A percentile compares a stretch with the other conserved stretches of the same genome.
Evolutionary conservation across 1,140 invertebrate species (phyloP).

Genomic region (Neodiprion pinetum): DNA sequence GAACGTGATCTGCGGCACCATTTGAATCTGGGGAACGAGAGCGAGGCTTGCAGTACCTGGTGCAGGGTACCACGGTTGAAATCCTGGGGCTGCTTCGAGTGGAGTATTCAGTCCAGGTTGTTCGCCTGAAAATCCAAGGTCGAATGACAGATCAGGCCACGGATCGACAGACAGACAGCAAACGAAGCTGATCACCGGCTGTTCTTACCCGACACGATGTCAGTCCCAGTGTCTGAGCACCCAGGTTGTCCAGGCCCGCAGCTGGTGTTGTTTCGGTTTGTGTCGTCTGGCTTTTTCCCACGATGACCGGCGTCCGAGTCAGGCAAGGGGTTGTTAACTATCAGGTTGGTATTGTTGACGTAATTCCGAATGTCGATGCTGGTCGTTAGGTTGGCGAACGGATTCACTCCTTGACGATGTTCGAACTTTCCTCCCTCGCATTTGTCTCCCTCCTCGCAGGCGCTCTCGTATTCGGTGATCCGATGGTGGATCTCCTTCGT

Average conservation of each 20-base stretch:
- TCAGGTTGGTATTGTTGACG: slow-evolving; percentile 19
- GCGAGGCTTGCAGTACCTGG: slow-evolving; percentile 16
- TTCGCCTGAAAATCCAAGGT: too few species aligned
- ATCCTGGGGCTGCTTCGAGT: not conserved
- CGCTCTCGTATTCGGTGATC: slow-evolving; percentile 36
- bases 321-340: not conserved
- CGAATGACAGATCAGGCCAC: too few species aligned
- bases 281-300: not conserved
- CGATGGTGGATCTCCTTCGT: slow-evolving; percentile 37
- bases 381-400: slow-evolving; percentile 43
- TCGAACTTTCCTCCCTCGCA: not conserved
- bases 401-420: not conserved
- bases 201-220: not conserved
- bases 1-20: slow-evolving; percentile 46
- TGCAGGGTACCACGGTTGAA: not conserved
- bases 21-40: slow-evolving; percentile 29
- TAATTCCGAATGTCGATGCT: slow-evolving; percentile 45
- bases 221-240: not conserved
- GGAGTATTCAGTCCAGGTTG: too few species aligned
- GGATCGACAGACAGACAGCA: too few species aligned
- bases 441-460: not conserved
- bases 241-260: not conserved
- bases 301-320: too few species aligned
- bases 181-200: not conserved
- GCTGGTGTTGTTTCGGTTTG: not conserved